Conservation (phyloP, 2,113 vertebrate species). For the Mesoclemmys tuberculata region DNA sequence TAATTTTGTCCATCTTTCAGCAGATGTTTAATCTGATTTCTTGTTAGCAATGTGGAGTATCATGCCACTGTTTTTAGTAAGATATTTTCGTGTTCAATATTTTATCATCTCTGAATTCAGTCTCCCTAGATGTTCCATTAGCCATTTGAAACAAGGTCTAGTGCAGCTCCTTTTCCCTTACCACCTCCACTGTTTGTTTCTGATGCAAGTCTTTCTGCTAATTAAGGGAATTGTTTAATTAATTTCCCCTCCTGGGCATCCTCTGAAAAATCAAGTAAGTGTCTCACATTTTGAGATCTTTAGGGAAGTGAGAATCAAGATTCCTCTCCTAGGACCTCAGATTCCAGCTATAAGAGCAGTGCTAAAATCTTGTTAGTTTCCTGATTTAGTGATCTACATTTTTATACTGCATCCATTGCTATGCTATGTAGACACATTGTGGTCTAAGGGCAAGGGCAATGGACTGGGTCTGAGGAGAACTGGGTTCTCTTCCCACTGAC, state of each 20-base stretch:
- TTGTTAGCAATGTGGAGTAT: background rate
- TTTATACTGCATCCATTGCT: background rate
- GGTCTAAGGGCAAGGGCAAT: background rate
- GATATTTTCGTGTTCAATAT: background rate
- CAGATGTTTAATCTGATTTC: background rate
- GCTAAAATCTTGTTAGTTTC: conserved; percentile 16
- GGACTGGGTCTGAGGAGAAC: background rate
- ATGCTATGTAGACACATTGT: background rate
- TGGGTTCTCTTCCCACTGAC: rapidly evolving
- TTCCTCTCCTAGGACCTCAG: background rate
- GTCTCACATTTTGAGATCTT: conserved; percentile 15
- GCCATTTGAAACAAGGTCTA: background rate
- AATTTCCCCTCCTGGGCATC: background rate
- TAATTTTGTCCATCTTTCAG: background rate
- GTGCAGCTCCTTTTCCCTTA: background rate
- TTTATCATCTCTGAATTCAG: background rate
- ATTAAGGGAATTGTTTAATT: background rate
- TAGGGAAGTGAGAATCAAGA: background rate
- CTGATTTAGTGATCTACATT: conserved; percentile 10
- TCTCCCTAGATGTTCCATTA: background rate
- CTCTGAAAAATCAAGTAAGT: background rate
- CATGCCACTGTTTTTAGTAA: background rate
- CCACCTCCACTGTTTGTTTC: background rate
- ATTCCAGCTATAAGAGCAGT: background rate
- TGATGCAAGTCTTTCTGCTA: background rate